A percentile compares a stretch with the other conserved stretches of the same genome.
Evolutionary conservation across 2,113 vertebrate genomes (phyloP).

Genomic region (Pleuronectes platessa): DNA sequence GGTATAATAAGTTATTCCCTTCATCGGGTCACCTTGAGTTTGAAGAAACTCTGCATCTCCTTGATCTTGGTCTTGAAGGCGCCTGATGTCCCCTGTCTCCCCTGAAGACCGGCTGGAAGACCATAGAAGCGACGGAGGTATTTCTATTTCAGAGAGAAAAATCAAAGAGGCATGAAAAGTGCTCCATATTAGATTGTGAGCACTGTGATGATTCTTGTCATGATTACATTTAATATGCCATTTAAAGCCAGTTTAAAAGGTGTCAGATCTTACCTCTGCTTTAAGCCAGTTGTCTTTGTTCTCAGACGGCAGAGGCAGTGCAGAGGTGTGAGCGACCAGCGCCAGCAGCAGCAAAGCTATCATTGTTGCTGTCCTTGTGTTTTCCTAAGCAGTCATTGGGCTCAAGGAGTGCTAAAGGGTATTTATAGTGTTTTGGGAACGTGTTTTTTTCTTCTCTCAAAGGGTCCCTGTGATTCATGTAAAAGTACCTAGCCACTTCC

Average conservation of each 20-base stretch:
- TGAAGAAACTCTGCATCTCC: slow-evolving; percentile 80
- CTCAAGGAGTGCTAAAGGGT: slow-evolving; percentile 20
- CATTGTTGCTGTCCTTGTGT: slow-evolving; percentile 62
- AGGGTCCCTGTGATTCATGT: slow-evolving; percentile 73
- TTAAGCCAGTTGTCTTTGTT: slow-evolving; percentile 50
- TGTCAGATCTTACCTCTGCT: slow-evolving; percentile 72
- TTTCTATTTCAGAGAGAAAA: slow-evolving; percentile 59
- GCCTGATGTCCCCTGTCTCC: slow-evolving; percentile 5
- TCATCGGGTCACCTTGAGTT: not conserved
- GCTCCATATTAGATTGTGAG: no score
- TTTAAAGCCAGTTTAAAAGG: not conserved
- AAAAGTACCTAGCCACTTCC: slow-evolving; percentile 81
- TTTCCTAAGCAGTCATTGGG: slow-evolving; percentile 41
- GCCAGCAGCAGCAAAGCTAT: slow-evolving; percentile 57
- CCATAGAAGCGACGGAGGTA: slow-evolving; percentile 76
- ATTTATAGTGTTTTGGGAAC: slow-evolving; percentile 67
- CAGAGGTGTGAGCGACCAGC: slow-evolving; percentile 42
- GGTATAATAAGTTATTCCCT: no score
- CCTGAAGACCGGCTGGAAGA: slow-evolving; percentile 68
- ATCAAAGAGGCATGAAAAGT: not conserved
- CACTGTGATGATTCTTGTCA: no score
- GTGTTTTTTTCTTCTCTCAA: slow-evolving; percentile 18
- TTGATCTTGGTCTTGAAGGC: slow-evolving; percentile 61
- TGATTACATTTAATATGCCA: not conserved
- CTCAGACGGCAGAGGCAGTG: slow-evolving; percentile 49